Evolutionary conservation across 1,140 invertebrate species (phyloP).

Genomic region (Hermetia illucens): DNA sequence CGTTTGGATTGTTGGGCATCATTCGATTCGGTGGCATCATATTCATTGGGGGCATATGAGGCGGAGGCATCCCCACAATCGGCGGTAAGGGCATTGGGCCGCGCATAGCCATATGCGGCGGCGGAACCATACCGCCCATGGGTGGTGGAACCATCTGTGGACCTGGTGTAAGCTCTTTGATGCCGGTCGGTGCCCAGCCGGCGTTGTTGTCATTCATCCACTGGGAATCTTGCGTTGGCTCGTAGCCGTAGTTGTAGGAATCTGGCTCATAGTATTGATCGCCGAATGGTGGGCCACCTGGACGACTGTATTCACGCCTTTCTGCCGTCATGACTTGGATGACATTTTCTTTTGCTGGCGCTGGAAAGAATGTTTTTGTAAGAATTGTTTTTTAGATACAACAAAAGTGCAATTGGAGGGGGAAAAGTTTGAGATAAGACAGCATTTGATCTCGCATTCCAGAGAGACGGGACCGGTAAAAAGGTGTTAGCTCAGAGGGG

Average conservation of each 20-base stretch:
- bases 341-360: slow-evolving; percentile 58
- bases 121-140: slow-evolving; percentile 10
- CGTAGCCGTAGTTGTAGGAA: slow-evolving; percentile 54
- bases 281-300: slow-evolving; percentile 39
- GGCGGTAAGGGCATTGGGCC: slow-evolving; percentile 22
- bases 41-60: slow-evolving; percentile 18
- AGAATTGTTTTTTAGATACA: not conserved
- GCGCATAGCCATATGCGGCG: slow-evolving; percentile 22
- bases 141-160: slow-evolving; percentile 22
- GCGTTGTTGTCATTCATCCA: slow-evolving; percentile 43
- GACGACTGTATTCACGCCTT: slow-evolving; percentile 64
- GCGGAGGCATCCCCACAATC: slow-evolving; percentile 19
- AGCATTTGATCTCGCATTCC: too few relatives aligned
- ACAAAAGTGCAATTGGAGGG: not conserved
- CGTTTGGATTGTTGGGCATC: slow-evolving; percentile 6
- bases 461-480: too few relatives aligned
- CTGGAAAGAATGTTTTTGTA: slow-evolving; percentile 32
- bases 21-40: slow-evolving; percentile 16
- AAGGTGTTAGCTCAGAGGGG: too few relatives aligned
- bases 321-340: slow-evolving; percentile 79
- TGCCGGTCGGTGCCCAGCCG: slow-evolving; percentile 42
- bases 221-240: slow-evolving; percentile 56
- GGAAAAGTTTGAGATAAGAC: too few relatives aligned
- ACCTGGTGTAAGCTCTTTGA: slow-evolving; percentile 45
- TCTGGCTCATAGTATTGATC: slow-evolving; percentile 47